Base-by-base conservation (phyloP, 1,140 invertebrate species). In the Ceratina australensis region DNA sequence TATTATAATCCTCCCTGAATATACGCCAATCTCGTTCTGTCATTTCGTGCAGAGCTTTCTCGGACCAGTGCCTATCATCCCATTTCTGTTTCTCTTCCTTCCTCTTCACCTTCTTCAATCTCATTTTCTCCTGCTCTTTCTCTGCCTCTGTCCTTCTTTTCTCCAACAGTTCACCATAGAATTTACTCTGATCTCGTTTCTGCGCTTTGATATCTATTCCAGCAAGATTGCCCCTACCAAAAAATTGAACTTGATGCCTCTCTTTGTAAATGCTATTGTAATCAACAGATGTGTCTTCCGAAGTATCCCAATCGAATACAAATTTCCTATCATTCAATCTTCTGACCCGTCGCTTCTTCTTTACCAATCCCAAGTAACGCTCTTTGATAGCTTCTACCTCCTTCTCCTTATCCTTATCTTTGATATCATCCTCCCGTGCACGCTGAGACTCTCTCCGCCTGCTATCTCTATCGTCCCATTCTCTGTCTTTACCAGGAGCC, bases 261-360 rank as follows among this genome's bases (percentile, higher is more conserved):
- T 99, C 97, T 91, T 99, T 99, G 87, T 99, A 99, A 3, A 99
- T 93, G 78, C 95, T 95, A 92, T 99, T 99, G 87, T 99, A 99
- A 94, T 99, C 99, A 79, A 96, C 96, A 20, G 98, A 98, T 0
- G 99, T 99, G 87, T 99, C 99, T 91, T 99, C 99, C 0, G 96
- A 96, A 4, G 98, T 98, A 93, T 99, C 99, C 99, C 99, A 99
- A 93, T 99, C 99, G 93, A 99, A 99, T 0, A 99, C 98, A 94
- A 99, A 99, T 93, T 99, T 99, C 5, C 98, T 93, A 89, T 99
- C 99, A 93, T 99, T 99, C 4, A 99, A 92, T 79, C 98, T 93
- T 49, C 99, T 93, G 0, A 99, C 96, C 57, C 97, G 93, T 8
- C 98, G 94, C 88, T 99, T 99, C 89, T 98, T 99, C 88, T 99